Percentiles rank a stretch among this genome's conserved stretches.
phyloP scores from a whole-genome alignment of 2,113 vertebrate species.

The Prolemur simus region DNA sequence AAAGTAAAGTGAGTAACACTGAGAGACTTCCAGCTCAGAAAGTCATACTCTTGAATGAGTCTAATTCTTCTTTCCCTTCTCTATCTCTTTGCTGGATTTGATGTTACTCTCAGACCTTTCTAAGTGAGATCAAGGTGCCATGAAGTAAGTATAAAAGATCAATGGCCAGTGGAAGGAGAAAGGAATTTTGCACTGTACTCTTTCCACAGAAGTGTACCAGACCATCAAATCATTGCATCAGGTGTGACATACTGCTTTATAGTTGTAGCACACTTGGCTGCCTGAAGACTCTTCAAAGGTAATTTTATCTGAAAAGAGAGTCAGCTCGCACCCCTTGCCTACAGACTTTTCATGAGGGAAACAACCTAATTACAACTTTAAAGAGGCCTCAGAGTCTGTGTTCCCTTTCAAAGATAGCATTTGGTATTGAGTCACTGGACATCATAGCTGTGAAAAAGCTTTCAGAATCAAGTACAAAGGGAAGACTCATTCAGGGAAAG shows the following conservation, averaged over 20 bases:
- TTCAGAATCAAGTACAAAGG: slow-evolving; percentile 34
- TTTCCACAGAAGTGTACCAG: background rate
- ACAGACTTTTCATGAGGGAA: slow-evolving; percentile 45
- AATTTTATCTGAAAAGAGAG: background rate
- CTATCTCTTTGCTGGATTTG: background rate
- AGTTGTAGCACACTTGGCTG: background rate
- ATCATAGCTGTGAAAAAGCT: background rate
- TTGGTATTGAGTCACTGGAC: slow-evolving; percentile 19
- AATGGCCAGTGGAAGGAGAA: background rate
- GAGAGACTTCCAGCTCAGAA: background rate
- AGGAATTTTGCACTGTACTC: background rate
- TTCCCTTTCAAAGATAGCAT: slow-evolving; percentile 35
- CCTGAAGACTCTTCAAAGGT: background rate
- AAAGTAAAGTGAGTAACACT: background rate
- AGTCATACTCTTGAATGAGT: background rate
- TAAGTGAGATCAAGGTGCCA: background rate
- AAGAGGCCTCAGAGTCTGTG: slow-evolving; percentile 35
- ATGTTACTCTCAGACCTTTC: background rate
- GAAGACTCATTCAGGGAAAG: slow-evolving; percentile 10
- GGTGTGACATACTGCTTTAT: background rate
- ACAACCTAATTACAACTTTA: slow-evolving; percentile 51
- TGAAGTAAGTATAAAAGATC: background rate
- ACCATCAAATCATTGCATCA: background rate
- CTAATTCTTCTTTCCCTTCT: background rate
- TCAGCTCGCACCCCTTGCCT: background rate